Evolutionary conservation across 2,113 vertebrate genomes (phyloP).

Genomic region (Cyphomyrus discorhynchus): DNA sequence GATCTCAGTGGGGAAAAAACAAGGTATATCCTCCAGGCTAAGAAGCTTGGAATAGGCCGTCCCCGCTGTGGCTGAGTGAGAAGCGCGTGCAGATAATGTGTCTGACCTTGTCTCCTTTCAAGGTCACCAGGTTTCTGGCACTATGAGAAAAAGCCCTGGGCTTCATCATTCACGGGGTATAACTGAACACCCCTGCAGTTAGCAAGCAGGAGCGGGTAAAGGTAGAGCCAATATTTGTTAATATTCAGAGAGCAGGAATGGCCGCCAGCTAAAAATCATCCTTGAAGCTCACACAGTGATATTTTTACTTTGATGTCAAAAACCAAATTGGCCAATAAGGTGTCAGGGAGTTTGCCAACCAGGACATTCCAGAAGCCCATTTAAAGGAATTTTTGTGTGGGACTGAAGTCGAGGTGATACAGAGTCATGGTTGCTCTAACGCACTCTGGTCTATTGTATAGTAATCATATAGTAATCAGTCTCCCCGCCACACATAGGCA

Average conservation of each 20-base stretch:
- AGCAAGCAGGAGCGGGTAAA: neutral
- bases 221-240: neutral
- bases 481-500: neutral
- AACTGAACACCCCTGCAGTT: neutral
- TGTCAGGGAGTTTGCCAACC: neutral
- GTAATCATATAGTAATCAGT: neutral
- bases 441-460: neutral
- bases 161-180: neutral
- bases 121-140: neutral
- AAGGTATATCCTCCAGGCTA: neutral
- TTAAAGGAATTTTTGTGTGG: neutral
- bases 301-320: neutral
- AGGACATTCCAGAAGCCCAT: neutral
- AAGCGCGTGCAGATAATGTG: neutral
- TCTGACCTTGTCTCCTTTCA: neutral
- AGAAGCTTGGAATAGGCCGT: neutral
- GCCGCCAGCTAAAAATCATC: neutral
- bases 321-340: neutral
- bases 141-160: neutral
- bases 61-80: neutral
- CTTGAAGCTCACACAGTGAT: neutral
- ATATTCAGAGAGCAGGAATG: neutral
- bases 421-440: neutral
- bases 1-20: neutral
- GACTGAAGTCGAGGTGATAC: neutral